A percentile compares a stretch with the other conserved stretches of the same genome.
These are phyloP conservation scores for Platyscapa corneri DNA, from an alignment of 1,140 invertebrate genomes.

Conservation along the genomic window DNA sequence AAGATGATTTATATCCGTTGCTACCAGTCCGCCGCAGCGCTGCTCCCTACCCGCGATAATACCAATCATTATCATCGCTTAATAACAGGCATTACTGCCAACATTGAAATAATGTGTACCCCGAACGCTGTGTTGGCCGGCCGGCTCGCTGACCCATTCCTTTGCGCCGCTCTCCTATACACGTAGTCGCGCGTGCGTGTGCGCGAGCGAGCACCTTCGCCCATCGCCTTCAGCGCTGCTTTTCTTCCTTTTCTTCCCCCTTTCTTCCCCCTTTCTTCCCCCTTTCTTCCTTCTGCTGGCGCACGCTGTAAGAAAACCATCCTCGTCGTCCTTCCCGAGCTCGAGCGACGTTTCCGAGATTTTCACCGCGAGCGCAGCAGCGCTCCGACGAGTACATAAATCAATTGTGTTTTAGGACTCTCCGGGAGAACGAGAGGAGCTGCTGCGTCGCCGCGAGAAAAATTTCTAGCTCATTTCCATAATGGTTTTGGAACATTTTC, in stretches of 20 bases:
- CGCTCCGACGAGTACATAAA: constrained; percentile 28
- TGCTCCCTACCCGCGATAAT: constrained; percentile 75
- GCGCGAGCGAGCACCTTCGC: background rate
- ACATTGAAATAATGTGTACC: constrained; percentile 74
- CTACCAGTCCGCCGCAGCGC: constrained; percentile 69
- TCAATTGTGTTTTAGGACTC: constrained; percentile 41
- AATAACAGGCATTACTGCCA: constrained; percentile 77
- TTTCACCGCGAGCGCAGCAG: background rate
- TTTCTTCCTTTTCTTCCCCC: constrained; percentile 46
- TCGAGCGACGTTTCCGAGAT: constrained; percentile 34
- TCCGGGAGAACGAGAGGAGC: background rate
- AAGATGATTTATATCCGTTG: constrained; percentile 75
- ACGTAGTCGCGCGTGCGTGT: constrained; percentile 19
- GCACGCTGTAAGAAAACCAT: constrained; percentile 35
- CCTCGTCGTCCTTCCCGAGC: background rate
- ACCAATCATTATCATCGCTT: constrained; percentile 76
- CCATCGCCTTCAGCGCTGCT: constrained; percentile 18
- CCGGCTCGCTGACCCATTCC: constrained; percentile 68
- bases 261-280: constrained; percentile 49
- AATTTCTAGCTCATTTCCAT: constrained; percentile 39
- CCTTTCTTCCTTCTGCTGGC: too few relatives aligned
- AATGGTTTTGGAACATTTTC: constrained; percentile 32
- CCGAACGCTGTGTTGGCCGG: constrained; percentile 58
- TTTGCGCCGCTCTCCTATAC: constrained; percentile 49
- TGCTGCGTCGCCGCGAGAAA: background rate